Evolutionary conservation across 2,888 invertebrate species (phyloP).

Genomic region (Zele albiditarsus): DNA sequence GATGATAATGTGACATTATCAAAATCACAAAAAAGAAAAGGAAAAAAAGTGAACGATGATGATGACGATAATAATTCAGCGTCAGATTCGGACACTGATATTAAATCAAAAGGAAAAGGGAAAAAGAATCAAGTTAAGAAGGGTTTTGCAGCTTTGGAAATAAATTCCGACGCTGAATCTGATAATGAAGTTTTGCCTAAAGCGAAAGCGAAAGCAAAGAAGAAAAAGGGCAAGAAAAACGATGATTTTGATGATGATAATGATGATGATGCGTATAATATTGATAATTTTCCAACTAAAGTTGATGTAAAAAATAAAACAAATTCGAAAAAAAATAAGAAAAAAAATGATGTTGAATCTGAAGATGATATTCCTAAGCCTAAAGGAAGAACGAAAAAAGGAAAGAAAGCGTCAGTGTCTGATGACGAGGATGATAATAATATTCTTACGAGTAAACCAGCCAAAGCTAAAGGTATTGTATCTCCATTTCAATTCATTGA

Average conservation of each 20-base stretch:
- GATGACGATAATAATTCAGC: conserved; percentile 20
- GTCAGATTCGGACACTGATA: conserved; percentile 49
- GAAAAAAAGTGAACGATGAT: conserved; percentile 47
- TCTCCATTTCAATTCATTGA: background rate
- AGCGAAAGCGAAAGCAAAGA: conserved; percentile 58
- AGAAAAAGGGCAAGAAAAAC: conserved; percentile 66
- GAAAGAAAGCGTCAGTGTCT: conserved; percentile 67
- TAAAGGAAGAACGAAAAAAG: conserved; percentile 68
- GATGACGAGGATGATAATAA: conserved; percentile 69
- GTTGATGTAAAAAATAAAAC: conserved; percentile 20
- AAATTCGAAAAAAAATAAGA: conserved; percentile 43
- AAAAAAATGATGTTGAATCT: conserved; percentile 50
- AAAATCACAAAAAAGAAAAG: conserved; percentile 38
- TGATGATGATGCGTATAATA: conserved; percentile 54
- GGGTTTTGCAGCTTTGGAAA: conserved; percentile 51
- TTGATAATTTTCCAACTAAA: conserved; percentile 52
- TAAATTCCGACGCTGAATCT: conserved; percentile 55
- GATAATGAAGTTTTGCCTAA: conserved; percentile 49
- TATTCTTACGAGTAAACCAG: conserved; percentile 47
- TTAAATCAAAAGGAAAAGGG: conserved; percentile 54
- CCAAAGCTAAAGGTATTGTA: conserved; percentile 36
- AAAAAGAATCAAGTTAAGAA: conserved; percentile 59
- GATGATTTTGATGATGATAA: conserved; percentile 57
- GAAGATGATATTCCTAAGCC: conserved; percentile 54
- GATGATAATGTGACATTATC: conserved; percentile 25